Percentiles rank a stretch among this genome's conserved stretches.
These are phyloP conservation scores for Paratrypauchen microcephalus DNA, from an alignment of 2,797 vertebrate genomes.

Conservation along the genomic window DNA sequence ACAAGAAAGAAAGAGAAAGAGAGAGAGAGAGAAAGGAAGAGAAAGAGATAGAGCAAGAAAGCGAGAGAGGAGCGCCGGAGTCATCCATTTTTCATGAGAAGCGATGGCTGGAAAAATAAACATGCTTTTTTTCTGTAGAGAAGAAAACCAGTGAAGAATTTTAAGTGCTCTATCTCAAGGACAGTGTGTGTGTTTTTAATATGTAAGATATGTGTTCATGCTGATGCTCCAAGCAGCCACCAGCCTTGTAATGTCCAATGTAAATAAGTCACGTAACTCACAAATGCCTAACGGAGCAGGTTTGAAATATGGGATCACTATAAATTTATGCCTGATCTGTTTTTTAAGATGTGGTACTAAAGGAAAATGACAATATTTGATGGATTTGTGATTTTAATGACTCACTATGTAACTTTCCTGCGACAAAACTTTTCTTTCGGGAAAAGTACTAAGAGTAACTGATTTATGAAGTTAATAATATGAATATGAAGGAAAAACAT, in stretches of 20 bases:
- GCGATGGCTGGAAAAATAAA: conserved; percentile 71
- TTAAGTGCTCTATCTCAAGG: conserved; percentile 51
- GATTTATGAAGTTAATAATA: too few species aligned
- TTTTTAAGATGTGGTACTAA: not conserved
- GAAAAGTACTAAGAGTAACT: too few species aligned
- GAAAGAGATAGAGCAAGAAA: not conserved
- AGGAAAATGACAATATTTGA: not conserved
- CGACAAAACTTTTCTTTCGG: too few species aligned
- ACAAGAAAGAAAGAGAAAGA: not conserved
- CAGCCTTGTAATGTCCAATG: conserved; percentile 6
- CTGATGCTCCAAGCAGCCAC: conserved; percentile 19
- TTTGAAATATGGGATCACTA: conserved; percentile 51
- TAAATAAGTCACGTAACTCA: conserved; percentile 4
- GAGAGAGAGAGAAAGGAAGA: too few species aligned
- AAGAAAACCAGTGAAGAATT: conserved; percentile 49
- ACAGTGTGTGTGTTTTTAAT: conserved; percentile 32
- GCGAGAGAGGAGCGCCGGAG: conserved; percentile 50
- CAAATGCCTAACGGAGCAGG: conserved; percentile 10
- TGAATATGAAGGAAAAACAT: too few species aligned
- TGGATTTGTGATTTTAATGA: not conserved
- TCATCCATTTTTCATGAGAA: conserved; percentile 79
- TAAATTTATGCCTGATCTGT: conserved; percentile 53
- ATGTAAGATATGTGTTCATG: conserved; percentile 18
- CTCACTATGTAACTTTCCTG: too few species aligned
- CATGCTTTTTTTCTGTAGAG: conserved; percentile 54